Conservation (phyloP, 2,797 vertebrate species). For the Phoeniculus purpureus region DNA sequence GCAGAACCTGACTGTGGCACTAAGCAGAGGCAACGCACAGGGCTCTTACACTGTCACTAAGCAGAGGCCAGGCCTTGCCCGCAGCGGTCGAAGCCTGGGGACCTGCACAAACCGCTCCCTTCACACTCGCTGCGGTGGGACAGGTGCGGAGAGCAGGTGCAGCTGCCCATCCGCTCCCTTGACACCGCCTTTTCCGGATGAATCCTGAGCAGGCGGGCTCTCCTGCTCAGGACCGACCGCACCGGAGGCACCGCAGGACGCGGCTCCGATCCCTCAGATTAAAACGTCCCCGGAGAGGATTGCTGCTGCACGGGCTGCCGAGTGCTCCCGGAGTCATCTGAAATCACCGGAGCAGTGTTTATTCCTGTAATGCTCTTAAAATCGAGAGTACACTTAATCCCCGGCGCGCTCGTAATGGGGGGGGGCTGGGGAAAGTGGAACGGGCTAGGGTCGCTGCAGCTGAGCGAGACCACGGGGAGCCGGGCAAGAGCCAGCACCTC, state of each 20-base stretch:
- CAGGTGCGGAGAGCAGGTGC: not conserved
- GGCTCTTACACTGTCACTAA: not conserved
- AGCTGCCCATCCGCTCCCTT: not conserved
- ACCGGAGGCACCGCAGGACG: not conserved
- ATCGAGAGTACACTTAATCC: not conserved
- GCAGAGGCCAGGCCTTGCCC: not conserved
- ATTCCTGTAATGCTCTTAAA: constrained; percentile 53
- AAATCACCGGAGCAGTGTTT: not conserved
- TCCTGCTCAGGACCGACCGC: not conserved
- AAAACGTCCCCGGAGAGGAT: not conserved
- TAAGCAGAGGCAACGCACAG: not conserved
- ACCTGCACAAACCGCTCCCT: not conserved
- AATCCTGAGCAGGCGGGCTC: accelerated
- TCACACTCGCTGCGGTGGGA: not conserved
- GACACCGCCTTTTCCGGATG: accelerated
- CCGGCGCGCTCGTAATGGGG: not conserved
- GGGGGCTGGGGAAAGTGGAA: not conserved
- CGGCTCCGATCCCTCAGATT: not conserved
- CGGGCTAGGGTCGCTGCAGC: not conserved
- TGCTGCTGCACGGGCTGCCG: not conserved
- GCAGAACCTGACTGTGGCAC: not conserved
- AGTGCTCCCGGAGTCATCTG: not conserved
- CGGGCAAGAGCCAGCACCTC: not conserved
- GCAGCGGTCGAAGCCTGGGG: not conserved
- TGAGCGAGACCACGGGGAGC: not conserved